Evolutionary conservation across 2,797 vertebrate species (phyloP).

Genomic region (Scleropages formosus): DNA sequence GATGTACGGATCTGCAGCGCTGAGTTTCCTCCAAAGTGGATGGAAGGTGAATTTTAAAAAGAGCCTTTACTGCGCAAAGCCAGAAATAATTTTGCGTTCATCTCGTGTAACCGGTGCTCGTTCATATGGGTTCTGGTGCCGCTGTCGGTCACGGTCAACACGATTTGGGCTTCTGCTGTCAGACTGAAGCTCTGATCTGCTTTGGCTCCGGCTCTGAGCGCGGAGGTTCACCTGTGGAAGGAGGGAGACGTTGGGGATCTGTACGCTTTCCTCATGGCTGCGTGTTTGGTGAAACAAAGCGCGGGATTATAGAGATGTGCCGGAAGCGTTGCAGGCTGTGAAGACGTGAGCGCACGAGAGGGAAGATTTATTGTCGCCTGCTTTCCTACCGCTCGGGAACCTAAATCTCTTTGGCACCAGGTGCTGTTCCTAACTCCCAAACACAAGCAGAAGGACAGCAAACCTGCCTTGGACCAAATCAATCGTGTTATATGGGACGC

Average conservation of each 20-base stretch:
- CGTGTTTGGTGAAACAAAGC: background rate
- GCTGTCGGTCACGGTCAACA: background rate
- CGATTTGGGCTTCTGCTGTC: background rate
- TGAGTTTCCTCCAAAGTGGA: background rate
- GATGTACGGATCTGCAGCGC: background rate
- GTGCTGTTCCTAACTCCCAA: conserved; percentile 35
- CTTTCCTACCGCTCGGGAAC: conserved; percentile 18
- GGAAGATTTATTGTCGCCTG: conserved; percentile 19
- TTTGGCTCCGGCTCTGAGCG: background rate
- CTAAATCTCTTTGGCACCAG: conserved; percentile 27
- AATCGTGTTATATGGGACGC: conserved; percentile 42
- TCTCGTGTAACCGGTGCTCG: background rate
- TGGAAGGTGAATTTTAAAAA: background rate
- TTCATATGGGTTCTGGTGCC: background rate
- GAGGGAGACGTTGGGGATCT: background rate
- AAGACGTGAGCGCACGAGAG: background rate
- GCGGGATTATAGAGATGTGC: background rate
- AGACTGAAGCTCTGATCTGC: background rate
- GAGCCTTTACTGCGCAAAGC: background rate
- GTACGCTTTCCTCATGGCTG: background rate
- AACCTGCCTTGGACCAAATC: conserved; percentile 38
- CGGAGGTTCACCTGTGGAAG: background rate
- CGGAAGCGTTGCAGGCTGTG: background rate
- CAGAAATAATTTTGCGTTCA: background rate
- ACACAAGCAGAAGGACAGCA: conserved; percentile 28